Conservation (phyloP, 2,888 invertebrate species). For the Luffia ferchaultella region DNA sequence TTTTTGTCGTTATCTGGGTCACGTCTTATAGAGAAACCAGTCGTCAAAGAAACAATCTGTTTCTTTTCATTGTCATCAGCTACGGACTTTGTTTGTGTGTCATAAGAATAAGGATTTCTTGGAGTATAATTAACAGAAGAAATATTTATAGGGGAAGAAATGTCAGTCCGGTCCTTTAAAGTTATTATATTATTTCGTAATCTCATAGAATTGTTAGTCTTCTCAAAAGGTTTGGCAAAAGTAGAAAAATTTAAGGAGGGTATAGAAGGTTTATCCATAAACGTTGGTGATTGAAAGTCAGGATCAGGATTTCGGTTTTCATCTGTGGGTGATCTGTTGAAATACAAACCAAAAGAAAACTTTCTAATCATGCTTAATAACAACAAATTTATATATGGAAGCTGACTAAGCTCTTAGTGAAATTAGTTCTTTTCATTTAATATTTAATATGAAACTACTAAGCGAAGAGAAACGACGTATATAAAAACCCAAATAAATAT, state of each 20-base stretch:
- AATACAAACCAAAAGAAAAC: constrained; percentile 60
- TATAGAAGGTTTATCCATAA: constrained; percentile 31
- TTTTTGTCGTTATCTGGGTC: constrained; percentile 46
- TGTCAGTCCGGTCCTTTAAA: background rate
- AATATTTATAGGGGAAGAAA: background rate
- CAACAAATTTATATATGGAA: background rate
- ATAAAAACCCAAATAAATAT: background rate
- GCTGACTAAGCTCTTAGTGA: background rate
- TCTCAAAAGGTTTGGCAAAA: constrained; percentile 58
- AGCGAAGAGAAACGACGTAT: background rate
- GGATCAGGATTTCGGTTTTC: constrained; percentile 47
- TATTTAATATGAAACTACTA: background rate
- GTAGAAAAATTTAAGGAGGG: constrained; percentile 47
- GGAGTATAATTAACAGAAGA: background rate
- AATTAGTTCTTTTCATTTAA: background rate
- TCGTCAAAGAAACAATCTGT: constrained; percentile 38
- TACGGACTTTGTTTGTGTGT: constrained; percentile 34
- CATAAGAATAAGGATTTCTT: constrained; percentile 9
- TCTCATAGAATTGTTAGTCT: constrained; percentile 48
- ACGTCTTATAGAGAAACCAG: constrained; percentile 56
- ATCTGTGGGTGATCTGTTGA: constrained; percentile 66
- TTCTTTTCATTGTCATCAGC: constrained; percentile 13
- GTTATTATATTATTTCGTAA: constrained; percentile 37
- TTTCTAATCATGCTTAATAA: constrained; percentile 18
- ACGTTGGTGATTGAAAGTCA: constrained; percentile 37